Evolutionary conservation across 2,113 vertebrate species (phyloP), one percentile per base, ranked within the genome.

Genomic region (Austrofundulus limnaeus): DNA sequence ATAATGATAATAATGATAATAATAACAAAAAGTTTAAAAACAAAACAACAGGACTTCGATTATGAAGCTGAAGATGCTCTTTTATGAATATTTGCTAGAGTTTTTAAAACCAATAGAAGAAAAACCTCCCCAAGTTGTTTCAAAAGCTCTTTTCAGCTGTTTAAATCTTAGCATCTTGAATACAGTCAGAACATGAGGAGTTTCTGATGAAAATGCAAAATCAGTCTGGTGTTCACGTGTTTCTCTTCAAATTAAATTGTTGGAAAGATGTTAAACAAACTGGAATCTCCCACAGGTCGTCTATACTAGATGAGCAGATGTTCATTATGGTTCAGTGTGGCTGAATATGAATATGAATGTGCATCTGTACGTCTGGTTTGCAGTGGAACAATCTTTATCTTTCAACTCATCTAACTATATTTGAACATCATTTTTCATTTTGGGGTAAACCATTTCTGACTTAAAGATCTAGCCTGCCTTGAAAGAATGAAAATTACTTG

Each of bases 191-290:
- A 6, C 14, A 37, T 60, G 25, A 24, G 11, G 17, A 11, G 1
- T 58, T 31, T 69, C 21, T 57, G 60, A 5, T 0, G 15, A 28
- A 14, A 38, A 20, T 31, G 10, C 11, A 12, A 1, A 50, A 11
- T 5, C 37, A 50, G 39, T 21, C 11, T 43, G 49, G 2, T 28
- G 19, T 45, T 24, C 16, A 46, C 37, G 31, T 24, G 17, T 67
- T 67, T 49, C 52, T 16, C 16, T 31, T 14, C 19, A 41, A 67
- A 41, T 49, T 25, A 23, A 52, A 46, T 42, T 51, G 41, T 47
- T 54, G 4, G 43, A 19, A 45, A 54, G 64, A 54, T 43, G 24
- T 20, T 49, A 17, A 72, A 55, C 43, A 63, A 68, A 17, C 16
- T 11, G 6, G 20, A 42, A 48, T 23, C 19, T 16, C 56, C 28